phyloP scores from a whole-genome alignment of 2,113 vertebrate genomes.

The Scopus umbretta region DNA sequence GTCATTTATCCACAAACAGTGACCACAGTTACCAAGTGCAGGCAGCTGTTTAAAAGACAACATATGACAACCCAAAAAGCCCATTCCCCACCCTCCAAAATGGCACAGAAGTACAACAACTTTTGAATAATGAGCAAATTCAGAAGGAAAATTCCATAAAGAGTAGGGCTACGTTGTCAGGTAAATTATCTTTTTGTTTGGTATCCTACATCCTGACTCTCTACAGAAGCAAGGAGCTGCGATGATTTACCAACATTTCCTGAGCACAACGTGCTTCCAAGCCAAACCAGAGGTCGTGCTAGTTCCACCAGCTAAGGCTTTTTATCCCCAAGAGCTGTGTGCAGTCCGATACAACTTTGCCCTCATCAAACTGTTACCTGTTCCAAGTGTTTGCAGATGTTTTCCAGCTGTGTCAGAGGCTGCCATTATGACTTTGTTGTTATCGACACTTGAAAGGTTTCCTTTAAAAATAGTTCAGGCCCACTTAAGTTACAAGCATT shows the following conservation, averaged over 20 bases:
- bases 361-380: constrained; percentile 50
- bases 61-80: background rate
- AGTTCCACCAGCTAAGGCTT: background rate
- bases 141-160: background rate
- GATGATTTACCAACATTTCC: background rate
- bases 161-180: background rate
- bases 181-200: background rate
- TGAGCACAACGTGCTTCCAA: background rate
- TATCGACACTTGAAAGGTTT: constrained; percentile 8
- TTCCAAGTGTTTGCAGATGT: constrained; percentile 41
- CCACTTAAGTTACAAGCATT: background rate
- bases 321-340: background rate
- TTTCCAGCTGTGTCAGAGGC: constrained; percentile 19
- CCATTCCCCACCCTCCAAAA: background rate
- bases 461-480: constrained; percentile 2
- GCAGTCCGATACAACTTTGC: background rate
- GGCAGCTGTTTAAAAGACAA: background rate
- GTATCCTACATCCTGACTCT: background rate
- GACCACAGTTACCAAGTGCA: background rate
- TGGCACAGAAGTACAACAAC: background rate
- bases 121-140: background rate
- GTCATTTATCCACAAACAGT: constrained; percentile 1
- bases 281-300: background rate
- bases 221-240: background rate
- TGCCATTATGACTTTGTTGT: constrained; percentile 6